Evolutionary conservation across 2,888 invertebrate genomes (phyloP).

Genomic region (Drosophila affinis): DNA sequence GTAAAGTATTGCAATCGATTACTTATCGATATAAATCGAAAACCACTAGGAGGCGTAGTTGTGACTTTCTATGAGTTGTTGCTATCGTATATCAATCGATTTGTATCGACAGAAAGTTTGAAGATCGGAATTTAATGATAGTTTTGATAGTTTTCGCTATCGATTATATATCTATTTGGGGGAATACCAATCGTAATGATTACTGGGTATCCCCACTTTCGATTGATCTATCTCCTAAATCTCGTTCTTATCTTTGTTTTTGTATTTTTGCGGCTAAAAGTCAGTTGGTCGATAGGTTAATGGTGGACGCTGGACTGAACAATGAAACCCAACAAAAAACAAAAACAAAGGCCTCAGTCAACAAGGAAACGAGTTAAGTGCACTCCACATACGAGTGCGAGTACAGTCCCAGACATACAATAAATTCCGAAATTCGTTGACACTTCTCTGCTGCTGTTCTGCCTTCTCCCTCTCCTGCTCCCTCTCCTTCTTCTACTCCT

Average conservation of each 20-base stretch:
- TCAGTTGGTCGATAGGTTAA: slow-evolving; percentile 33
- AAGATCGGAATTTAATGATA: too few species aligned
- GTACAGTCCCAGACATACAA: neutral
- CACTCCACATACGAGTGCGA: slow-evolving; percentile 9
- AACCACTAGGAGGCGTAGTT: too few species aligned
- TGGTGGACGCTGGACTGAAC: slow-evolving; percentile 10
- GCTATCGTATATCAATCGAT: too few species aligned
- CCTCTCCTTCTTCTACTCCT: neutral
- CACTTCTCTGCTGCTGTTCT: slow-evolving; percentile 6
- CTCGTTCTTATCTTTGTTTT: neutral
- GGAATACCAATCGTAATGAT: neutral
- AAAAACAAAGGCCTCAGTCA: slow-evolving; percentile 17
- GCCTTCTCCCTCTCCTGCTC: too few species aligned
- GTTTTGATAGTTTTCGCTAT: too few species aligned
- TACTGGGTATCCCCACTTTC: neutral
- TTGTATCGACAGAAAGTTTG: too few species aligned
- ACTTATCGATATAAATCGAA: too few species aligned
- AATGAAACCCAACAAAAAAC: slow-evolving; percentile 1
- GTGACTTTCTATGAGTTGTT: too few species aligned
- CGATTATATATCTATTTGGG: neutral
- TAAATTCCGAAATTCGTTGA: neutral
- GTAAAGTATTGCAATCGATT: too few species aligned
- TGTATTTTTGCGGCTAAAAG: slow-evolving; percentile 5
- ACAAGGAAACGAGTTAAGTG: slow-evolving; percentile 19
- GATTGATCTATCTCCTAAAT: neutral